These are phyloP conservation scores for Epinotia nisella DNA, from an alignment of 2,888 invertebrate species.

Conservation along the genomic window DNA sequence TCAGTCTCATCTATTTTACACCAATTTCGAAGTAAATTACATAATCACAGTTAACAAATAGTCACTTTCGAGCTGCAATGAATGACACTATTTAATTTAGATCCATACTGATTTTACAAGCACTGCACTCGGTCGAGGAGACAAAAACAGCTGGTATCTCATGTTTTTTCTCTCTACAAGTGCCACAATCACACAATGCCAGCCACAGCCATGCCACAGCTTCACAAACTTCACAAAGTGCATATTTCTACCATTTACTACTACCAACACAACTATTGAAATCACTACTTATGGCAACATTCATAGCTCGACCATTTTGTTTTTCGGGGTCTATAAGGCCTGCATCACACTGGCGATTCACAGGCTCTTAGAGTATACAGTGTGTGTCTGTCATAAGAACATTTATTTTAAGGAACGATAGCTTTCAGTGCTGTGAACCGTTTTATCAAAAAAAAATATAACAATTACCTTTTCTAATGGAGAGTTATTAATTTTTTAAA, in stretches of 20 bases:
- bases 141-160: constrained; percentile 81
- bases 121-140: constrained; percentile 66
- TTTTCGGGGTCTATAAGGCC: neutral
- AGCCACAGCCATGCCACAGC: constrained; percentile 28
- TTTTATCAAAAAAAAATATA: too few relatives aligned
- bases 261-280: constrained; percentile 30
- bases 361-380: too few relatives aligned
- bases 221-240: constrained; percentile 35
- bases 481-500: too few relatives aligned
- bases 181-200: constrained; percentile 31
- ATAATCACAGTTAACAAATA: constrained; percentile 67
- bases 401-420: too few relatives aligned
- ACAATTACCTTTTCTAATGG: too few relatives aligned
- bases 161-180: constrained; percentile 64
- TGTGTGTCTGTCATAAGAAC: too few relatives aligned
- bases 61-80: constrained; percentile 66
- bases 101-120: constrained; percentile 75
- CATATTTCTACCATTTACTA: constrained; percentile 42
- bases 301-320: neutral
- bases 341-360: too few relatives aligned
- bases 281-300: constrained; percentile 9
- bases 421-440: too few relatives aligned
- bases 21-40: constrained; percentile 64
- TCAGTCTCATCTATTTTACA: constrained; percentile 63
- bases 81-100: constrained; percentile 80